These are phyloP conservation scores for Acromyrmex charruanus DNA, from an alignment of 1,140 invertebrate genomes.

Conservation along the genomic window DNA sequence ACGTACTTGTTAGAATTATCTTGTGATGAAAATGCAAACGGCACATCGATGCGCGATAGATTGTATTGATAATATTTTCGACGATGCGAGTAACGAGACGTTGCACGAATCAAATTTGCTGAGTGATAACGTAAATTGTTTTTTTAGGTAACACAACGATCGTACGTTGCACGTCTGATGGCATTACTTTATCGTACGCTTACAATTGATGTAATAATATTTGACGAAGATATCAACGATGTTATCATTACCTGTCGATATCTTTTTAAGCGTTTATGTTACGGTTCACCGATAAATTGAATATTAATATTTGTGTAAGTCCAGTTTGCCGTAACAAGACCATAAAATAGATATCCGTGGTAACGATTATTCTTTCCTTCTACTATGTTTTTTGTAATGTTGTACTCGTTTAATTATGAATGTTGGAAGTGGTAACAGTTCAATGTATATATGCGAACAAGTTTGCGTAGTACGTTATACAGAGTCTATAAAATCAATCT, in stretches of 20 bases:
- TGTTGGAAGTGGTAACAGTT: neutral
- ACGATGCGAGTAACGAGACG: neutral
- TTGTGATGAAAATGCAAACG: slow-evolving; percentile 35
- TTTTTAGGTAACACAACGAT: slow-evolving; percentile 43
- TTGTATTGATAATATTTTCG: slow-evolving; percentile 51
- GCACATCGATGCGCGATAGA: neutral
- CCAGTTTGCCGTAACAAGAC: neutral
- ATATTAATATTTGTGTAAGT: slow-evolving; percentile 27
- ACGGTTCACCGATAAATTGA: slow-evolving; percentile 13
- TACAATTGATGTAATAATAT: neutral
- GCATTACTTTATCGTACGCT: neutral
- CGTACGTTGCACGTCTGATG: neutral
- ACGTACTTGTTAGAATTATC: slow-evolving; percentile 28
- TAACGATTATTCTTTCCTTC: neutral
- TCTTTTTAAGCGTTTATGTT: slow-evolving; percentile 8
- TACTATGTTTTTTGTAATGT: neutral
- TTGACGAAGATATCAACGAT: neutral
- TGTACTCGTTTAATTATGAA: neutral
- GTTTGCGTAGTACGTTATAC: neutral
- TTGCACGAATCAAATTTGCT: slow-evolving; percentile 34
- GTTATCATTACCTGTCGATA: neutral
- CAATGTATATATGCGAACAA: neutral
- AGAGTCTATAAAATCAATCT: no score
- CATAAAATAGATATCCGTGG: neutral
- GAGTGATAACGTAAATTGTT: slow-evolving; percentile 46